Evolutionary conservation across 2,888 invertebrate genomes (phyloP).

Genomic region (Lobophora halterata): DNA sequence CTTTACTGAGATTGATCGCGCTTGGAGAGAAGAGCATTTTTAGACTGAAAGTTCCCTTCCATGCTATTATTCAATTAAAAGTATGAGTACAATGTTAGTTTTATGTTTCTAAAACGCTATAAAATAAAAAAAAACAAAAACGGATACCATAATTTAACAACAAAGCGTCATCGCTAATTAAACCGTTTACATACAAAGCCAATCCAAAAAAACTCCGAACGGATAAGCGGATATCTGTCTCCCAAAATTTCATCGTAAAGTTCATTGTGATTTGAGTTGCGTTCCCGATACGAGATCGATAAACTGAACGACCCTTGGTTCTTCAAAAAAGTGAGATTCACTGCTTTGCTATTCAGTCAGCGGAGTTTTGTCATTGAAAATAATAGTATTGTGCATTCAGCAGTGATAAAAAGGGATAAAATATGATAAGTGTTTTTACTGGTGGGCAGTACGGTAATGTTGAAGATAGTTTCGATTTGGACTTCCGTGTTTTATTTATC

Average conservation of each 20-base stretch:
- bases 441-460: constrained; percentile 23
- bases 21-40: no score
- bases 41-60: no score
- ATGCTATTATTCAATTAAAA: no score
- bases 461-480: constrained; percentile 17
- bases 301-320: constrained; percentile 58
- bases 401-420: constrained; percentile 58
- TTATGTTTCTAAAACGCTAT: no score
- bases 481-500: no score
- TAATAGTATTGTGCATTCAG: constrained; percentile 59
- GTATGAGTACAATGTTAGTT: no score
- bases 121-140: constrained; percentile 3
- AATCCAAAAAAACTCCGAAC: constrained; percentile 36
- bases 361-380: constrained; percentile 66
- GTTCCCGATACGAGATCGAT: constrained; percentile 65
- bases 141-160: constrained; percentile 14
- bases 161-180: constrained; percentile 27
- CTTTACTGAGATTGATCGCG: no score
- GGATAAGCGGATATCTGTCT: constrained; percentile 44
- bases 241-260: constrained; percentile 48
- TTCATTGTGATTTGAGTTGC: constrained; percentile 59
- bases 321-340: constrained; percentile 60
- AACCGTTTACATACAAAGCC: constrained; percentile 42
- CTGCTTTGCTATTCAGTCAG: constrained; percentile 61
- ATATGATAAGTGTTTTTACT: constrained; percentile 42